phyloP scores from a whole-genome alignment of 2,888 invertebrate genomes.

The Aphrophora alni region DNA sequence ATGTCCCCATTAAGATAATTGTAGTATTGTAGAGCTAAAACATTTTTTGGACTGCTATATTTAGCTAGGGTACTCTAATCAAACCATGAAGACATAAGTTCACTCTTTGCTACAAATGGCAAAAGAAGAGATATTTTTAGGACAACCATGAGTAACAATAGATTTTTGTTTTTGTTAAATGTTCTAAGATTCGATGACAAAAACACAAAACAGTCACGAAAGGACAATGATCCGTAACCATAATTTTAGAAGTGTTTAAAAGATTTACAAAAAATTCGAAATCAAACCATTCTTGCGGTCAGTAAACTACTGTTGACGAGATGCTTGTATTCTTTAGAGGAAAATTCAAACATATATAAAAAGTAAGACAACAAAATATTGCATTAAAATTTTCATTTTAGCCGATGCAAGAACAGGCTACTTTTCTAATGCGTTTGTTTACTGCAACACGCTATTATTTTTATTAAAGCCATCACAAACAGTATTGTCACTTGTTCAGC shows the following conservation, averaged over 20 bases:
- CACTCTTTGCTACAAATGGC: neutral
- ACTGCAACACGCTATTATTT: neutral
- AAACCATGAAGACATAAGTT: neutral
- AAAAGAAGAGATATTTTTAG: neutral
- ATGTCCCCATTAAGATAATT: neutral
- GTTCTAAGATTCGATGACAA: neutral
- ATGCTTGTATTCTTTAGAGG: constrained; percentile 15
- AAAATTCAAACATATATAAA: constrained; percentile 10
- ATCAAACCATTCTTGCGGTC: constrained; percentile 6
- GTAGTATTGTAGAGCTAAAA: neutral
- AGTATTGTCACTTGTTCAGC: neutral
- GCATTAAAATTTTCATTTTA: neutral
- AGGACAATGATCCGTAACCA: neutral
- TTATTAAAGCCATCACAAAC: constrained; percentile 13
- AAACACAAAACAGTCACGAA: neutral
- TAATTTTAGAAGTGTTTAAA: neutral
- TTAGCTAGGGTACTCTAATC: constrained; percentile 14
- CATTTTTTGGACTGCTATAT: constrained; percentile 14
- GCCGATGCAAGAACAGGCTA: constrained; percentile 9
- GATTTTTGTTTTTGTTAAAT: constrained; percentile 10
- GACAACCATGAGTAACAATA: neutral
- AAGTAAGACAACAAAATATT: constrained; percentile 18
- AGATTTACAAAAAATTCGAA: constrained; percentile 11
- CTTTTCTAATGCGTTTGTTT: neutral
- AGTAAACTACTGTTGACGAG: constrained; percentile 21